These are phyloP conservation scores for Garrulus glandarius DNA, from an alignment of 2,797 vertebrate species.

Conservation along the genomic window DNA sequence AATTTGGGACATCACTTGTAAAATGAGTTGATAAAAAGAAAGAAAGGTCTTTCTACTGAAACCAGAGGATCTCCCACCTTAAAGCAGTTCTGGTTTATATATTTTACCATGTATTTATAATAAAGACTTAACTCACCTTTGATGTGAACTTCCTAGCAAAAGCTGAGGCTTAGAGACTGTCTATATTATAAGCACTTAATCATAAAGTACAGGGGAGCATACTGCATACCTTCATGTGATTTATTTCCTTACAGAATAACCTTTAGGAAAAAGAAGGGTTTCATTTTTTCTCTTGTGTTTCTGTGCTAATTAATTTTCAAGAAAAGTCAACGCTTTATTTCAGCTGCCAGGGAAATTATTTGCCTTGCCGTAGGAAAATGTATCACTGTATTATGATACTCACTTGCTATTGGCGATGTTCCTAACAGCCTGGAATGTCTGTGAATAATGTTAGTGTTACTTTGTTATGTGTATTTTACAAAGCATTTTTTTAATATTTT, in stretches of 20 bases:
- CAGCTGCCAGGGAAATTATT: background rate
- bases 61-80: conserved; percentile 23
- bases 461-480: conserved; percentile 39
- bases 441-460: conserved; percentile 43
- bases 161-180: conserved; percentile 39
- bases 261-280: conserved; percentile 61
- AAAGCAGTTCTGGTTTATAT: conserved; percentile 34
- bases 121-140: conserved; percentile 55
- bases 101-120: conserved; percentile 34
- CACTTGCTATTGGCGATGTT: background rate
- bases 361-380: background rate
- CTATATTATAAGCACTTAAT: conserved; percentile 22
- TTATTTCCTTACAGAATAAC: conserved; percentile 50
- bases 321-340: conserved; percentile 54
- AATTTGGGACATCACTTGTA: conserved; percentile 48
- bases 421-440: background rate
- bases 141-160: conserved; percentile 56
- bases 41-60: conserved; percentile 37
- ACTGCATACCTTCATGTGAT: conserved; percentile 33
- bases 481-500: background rate
- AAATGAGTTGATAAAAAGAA: conserved; percentile 18
- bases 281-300: conserved; percentile 46
- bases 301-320: conserved; percentile 60
- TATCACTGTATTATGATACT: background rate
- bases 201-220: conserved; percentile 10